phyloP scores from a whole-genome alignment of 1,140 invertebrate genomes.

The Pogonognathellus flavescens region DNA sequence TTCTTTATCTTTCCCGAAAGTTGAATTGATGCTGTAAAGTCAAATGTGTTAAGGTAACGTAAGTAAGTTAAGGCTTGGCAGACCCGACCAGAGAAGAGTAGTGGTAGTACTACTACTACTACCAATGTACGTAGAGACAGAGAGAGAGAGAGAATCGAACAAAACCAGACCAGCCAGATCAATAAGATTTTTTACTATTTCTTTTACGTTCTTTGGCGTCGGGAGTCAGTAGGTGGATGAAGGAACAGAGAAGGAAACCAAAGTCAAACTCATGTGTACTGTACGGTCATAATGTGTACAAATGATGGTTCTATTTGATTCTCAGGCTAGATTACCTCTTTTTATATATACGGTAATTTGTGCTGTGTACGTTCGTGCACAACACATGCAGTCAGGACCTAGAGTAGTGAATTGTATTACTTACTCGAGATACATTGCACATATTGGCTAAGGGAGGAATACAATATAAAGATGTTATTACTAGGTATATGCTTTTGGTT shows the following conservation, averaged over 20 bases:
- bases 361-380: background rate
- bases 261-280: background rate
- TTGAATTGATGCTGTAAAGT: slow-evolving; percentile 19
- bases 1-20: slow-evolving; percentile 42
- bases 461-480: too few relatives aligned
- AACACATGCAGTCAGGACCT: background rate
- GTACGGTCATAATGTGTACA: background rate
- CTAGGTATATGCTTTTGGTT: too few relatives aligned
- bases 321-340: background rate
- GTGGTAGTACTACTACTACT: too few relatives aligned
- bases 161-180: slow-evolving; percentile 35
- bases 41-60: background rate
- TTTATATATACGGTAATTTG: slow-evolving; percentile 2
- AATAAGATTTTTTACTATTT: slow-evolving; percentile 24
- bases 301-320: slow-evolving; percentile 33
- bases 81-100: background rate
- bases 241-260: background rate
- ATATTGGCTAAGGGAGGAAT: background rate
- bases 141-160: slow-evolving; percentile 19
- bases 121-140: too few relatives aligned
- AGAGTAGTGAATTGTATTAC: background rate
- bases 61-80: background rate
- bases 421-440: background rate
- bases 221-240: background rate
- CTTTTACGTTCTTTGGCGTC: slow-evolving; percentile 15